Conservation (phyloP, 2,113 vertebrate species). For the Bungarus multicinctus region DNA sequence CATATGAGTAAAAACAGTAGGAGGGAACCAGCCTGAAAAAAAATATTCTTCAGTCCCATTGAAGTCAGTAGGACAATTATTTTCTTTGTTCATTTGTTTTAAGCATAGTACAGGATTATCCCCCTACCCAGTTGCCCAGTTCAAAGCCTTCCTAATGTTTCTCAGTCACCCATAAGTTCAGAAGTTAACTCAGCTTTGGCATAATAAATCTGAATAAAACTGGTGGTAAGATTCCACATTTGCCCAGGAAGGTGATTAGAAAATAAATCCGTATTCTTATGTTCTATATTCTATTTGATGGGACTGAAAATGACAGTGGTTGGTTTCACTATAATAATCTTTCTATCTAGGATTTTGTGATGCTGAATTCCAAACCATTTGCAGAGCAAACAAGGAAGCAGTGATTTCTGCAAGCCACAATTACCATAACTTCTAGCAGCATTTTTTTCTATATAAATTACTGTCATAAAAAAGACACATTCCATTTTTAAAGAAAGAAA, state of each 20-base stretch:
- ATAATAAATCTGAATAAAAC: background rate
- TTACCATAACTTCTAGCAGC: background rate
- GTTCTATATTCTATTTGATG: background rate
- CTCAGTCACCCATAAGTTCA: background rate
- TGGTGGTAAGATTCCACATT: background rate
- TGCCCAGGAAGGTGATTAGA: background rate
- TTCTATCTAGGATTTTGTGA: background rate
- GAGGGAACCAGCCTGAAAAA: background rate
- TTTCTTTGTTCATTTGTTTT: background rate
- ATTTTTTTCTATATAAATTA: background rate
- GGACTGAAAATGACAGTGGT: background rate
- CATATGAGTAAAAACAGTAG: background rate
- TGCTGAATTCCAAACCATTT: background rate
- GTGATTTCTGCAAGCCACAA: background rate
- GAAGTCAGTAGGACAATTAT: background rate
- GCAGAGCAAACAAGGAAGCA: background rate
- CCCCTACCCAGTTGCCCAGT: background rate
- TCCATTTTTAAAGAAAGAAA: background rate
- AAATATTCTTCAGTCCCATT: background rate
- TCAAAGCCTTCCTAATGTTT: background rate
- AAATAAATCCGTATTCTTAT: background rate
- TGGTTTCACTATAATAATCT: background rate
- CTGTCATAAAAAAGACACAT: background rate
- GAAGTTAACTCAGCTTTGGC: background rate
- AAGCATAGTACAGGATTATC: background rate